phyloP scores from a whole-genome alignment of 2,113 vertebrate species.

The Ochotona princeps region DNA sequence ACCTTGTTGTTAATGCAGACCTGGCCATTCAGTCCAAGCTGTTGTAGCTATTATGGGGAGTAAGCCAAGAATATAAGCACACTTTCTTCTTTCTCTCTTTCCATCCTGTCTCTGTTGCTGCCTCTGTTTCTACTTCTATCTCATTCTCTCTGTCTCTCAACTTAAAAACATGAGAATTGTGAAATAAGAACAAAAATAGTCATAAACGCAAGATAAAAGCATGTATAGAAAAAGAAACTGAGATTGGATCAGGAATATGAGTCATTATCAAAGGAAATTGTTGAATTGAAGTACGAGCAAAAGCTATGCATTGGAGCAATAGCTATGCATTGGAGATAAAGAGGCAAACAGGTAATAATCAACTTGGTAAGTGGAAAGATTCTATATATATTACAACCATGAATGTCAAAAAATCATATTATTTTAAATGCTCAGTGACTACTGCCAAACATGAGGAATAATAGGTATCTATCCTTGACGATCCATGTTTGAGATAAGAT shows the following conservation, averaged over 20 bases:
- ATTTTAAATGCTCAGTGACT: background rate
- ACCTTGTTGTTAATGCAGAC: too few species aligned
- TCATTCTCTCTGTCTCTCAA: too few species aligned
- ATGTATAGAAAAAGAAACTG: background rate
- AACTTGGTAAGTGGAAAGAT: background rate
- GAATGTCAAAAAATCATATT: background rate
- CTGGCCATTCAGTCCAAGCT: too few species aligned
- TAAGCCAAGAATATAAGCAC: too few species aligned
- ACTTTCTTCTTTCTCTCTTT: too few species aligned
- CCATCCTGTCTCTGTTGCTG: too few species aligned
- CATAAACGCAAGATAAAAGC: background rate
- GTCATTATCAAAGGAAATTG: background rate
- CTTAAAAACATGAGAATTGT: background rate
- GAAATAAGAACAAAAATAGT: background rate
- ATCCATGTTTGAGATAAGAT: background rate
- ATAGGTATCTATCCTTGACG: background rate
- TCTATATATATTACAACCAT: background rate
- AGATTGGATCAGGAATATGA: background rate
- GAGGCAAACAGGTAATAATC: background rate
- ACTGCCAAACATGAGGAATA: background rate
- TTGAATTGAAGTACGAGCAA: background rate
- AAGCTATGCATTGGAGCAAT: background rate
- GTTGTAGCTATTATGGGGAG: too few species aligned
- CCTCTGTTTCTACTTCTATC: too few species aligned
- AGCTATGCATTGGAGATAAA: background rate